Base-by-base conservation (phyloP, 2,888 invertebrate genomes). In the Hydriomena furcata region DNA sequence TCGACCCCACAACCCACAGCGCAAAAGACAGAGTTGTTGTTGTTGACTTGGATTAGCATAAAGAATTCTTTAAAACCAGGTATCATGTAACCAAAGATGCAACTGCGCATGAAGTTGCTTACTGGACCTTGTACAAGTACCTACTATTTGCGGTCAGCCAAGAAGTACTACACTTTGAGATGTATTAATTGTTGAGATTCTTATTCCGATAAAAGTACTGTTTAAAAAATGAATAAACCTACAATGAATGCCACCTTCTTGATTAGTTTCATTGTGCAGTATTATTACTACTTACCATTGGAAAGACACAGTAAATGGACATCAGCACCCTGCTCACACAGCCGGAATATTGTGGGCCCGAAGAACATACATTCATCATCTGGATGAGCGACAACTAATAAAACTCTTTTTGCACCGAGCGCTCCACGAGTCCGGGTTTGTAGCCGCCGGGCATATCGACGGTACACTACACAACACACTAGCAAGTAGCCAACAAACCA, bases 351-450 rank as follows among this genome's bases (percentile, higher is more conserved):
- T 28, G 96, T 93, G 10, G 99, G 99, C 0, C 98, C 97, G 81
- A 99, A 99, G 82, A 99, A 99, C 99, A 99, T 99, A 66, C 97
- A 97, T 80, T 99, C 99, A 79, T 99, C 99, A 82, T 99, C 99
- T 8, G 99, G 99, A 90, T 99, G 99, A 12, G 99, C 98, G 31
- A 94, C 96, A 1, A 99, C 94, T 42, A 99, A 79, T 21, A 99
- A 84, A 31, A 97, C 93, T 63, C 96, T 87, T 55, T 86, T 88
- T 1, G 92, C 87, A 30, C 90, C 78, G 25, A 91, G 81, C 7
- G 92, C 84, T 20, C 90, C 91, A 23, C 87, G 84, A 46, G 84
- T 86, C 60, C 92, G 82, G 0, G 86, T 85, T 31, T 91, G 79
- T 23, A 89, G 63, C 21, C 89, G 84, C 71, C 92, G 84, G 23